Conservation (phyloP, 2,888 invertebrate species). For the Polydesmus complanatus region DNA sequence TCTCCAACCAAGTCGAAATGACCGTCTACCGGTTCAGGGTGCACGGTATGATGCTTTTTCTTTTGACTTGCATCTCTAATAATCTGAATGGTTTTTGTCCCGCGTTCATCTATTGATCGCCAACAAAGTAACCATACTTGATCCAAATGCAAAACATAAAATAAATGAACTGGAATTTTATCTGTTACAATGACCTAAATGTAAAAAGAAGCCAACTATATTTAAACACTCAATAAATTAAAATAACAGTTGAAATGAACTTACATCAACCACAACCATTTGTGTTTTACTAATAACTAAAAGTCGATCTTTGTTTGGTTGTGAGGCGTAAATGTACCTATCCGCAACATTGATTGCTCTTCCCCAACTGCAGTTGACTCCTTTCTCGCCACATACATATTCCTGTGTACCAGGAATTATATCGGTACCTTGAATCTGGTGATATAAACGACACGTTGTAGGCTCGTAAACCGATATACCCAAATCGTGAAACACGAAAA, state of each 20-base stretch:
- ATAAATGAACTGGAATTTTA: conserved; percentile 52
- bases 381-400: conserved; percentile 55
- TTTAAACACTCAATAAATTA: not conserved
- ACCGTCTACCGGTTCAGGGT: conserved; percentile 58
- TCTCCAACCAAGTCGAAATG: conserved; percentile 51
- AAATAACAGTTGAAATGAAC: conserved; percentile 22
- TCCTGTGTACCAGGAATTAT: conserved; percentile 57
- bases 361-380: conserved; percentile 53
- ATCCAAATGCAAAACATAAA: conserved; percentile 54
- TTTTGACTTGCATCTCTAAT: conserved; percentile 57
- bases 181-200: conserved; percentile 52
- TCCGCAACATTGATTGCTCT: conserved; percentile 54
- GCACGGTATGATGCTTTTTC: conserved; percentile 54
- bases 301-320: conserved; percentile 53
- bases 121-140: conserved; percentile 62
- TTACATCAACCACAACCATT: conserved; percentile 54
- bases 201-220: not conserved
- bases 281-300: conserved; percentile 55
- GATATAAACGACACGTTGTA: conserved; percentile 50
- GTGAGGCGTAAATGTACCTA: conserved; percentile 55
- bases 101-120: conserved; percentile 33
- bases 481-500: conserved; percentile 60
- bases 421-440: conserved; percentile 54
- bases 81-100: conserved; percentile 37
- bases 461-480: conserved; percentile 61